A percentile compares a stretch with the other conserved stretches of the same genome.
These are phyloP conservation scores for Ifrita kowaldi DNA, from an alignment of 2,113 vertebrate genomes.

Conservation along the genomic window DNA sequence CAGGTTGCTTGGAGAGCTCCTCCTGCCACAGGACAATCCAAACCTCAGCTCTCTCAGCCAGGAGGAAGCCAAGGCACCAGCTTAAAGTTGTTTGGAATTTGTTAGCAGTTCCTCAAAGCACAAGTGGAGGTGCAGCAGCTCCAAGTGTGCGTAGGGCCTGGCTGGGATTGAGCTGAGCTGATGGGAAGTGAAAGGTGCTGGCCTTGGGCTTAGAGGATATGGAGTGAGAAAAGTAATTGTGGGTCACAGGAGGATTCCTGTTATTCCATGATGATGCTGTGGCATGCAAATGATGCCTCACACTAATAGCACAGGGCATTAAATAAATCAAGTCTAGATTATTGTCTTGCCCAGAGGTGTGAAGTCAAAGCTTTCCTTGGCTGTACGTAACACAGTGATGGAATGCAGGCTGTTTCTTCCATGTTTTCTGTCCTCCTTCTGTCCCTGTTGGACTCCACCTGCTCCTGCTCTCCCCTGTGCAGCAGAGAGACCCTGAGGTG, in stretches of 20 bases:
- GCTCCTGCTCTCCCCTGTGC: neutral
- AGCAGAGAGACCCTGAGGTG: neutral
- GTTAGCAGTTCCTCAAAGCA: neutral
- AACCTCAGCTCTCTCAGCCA: neutral
- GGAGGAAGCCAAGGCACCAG: neutral
- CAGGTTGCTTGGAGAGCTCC: neutral
- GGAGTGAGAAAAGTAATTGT: neutral
- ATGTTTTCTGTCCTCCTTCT: neutral
- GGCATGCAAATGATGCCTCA: neutral
- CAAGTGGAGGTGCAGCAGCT: neutral
- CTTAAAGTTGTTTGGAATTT: neutral
- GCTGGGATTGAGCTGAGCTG: neutral
- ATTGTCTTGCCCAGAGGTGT: neutral
- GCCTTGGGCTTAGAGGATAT: neutral
- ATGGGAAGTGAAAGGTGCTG: neutral
- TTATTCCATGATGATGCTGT: accelerated
- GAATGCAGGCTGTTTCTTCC: neutral
- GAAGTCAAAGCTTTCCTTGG: neutral
- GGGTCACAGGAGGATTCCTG: neutral
- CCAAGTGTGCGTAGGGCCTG: neutral
- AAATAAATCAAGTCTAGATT: accelerated
- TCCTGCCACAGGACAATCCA: neutral
- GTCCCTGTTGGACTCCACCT: neutral
- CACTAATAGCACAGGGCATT: accelerated
- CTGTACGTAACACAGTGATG: accelerated